Percentiles rank a stretch among this genome's conserved stretches.
These are phyloP conservation scores for Parazoanthus swiftii DNA, from an alignment of 92 coral and sea anemone genomes.

Conservation along the genomic window DNA sequence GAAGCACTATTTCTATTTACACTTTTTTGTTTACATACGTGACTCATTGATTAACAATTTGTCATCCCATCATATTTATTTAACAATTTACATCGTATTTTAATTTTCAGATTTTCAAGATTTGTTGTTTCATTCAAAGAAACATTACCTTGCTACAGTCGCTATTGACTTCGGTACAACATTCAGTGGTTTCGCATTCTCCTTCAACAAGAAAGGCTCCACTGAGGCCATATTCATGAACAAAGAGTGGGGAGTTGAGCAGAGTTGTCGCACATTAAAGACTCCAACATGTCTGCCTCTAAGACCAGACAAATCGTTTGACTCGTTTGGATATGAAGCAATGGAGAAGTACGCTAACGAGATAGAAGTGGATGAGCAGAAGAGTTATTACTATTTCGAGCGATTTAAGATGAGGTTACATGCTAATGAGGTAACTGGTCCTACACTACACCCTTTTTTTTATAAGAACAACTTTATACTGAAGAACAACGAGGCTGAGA, in stretches of 20 bases:
- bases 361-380: not conserved
- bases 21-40: no score
- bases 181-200: conserved; percentile 40
- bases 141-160: not conserved
- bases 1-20: no score
- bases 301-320: conserved; percentile 9
- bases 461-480: no score
- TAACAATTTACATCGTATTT: no score
- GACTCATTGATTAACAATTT: no score
- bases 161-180: not conserved
- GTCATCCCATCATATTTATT: no score
- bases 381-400: not conserved
- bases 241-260: conserved; percentile 47
- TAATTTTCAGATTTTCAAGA: not conserved
- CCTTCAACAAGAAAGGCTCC: conserved; percentile 35
- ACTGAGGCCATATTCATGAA: conserved; percentile 38
- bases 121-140: not conserved
- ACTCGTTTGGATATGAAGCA: conserved; percentile 16
- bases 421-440: not conserved
- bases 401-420: not conserved
- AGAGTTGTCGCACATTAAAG: conserved; percentile 37
- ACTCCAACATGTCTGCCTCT: not conserved
- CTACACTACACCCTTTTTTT: no score
- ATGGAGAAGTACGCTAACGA: conserved; percentile 18
- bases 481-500: no score